Evolutionary conservation across 1,140 invertebrate genomes (phyloP), one percentile per base, ranked within the genome.

Genomic region (Steinernema khuongi): DNA sequence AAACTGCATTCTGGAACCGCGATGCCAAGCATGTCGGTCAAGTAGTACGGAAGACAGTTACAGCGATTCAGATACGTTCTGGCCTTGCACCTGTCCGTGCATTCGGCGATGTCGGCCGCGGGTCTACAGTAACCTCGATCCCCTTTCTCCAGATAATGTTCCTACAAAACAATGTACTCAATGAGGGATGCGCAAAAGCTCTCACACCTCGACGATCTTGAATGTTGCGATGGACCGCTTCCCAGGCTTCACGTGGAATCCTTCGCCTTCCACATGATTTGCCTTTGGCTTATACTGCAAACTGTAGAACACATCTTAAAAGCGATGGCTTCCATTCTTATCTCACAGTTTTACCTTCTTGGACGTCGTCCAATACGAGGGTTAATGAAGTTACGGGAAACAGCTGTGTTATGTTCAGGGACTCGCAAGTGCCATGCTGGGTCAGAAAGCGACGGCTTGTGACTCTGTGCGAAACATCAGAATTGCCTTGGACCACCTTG

Each of bases 81-180:
- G 4, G 50, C 50, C 19, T 60, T 60, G 22, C 50, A 60, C 4
- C 50, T 14, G 14, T 60, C 50, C 19, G 22, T 60, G 19, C 50
- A 60, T 2, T 11, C 50, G 11, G 11, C 22, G 19, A 60, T 60
- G 50, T 60, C 50, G 2, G 50, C 50, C 4, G 14, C 26, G 50
- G 50, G 50, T 17, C 50, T 60, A 26, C 50, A 60, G 50, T 7
- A 60, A 7, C 50, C 50, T 14, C 50, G 50, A 60, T 60, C 19
- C 7, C 50, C 50, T 22, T 60, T 60, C 22, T 60, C 50, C 50
- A 60, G 26, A 60, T n/a, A 60, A 22, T 60, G 50, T 60, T 60
- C 50, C 50, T 41, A n/a, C 36, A 41, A 41, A 41, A 41, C n/a
- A 11, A 7, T 7, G 36, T 41, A 11, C n/a, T 41, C 36, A 41